Conservation (phyloP, 2,797 vertebrate species). For the Chiloscyllium punctatum region DNA sequence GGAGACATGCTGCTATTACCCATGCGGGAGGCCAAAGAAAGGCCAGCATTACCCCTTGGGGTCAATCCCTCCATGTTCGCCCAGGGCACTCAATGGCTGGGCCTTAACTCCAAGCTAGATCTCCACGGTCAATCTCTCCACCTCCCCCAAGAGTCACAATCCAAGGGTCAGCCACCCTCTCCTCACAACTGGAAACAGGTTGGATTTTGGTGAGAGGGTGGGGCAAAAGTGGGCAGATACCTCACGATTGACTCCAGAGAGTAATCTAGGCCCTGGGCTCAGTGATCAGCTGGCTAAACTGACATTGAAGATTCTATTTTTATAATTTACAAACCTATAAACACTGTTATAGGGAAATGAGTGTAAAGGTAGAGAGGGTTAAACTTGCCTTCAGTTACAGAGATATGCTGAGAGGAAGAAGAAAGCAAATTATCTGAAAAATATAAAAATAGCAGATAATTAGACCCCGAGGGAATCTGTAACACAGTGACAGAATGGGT, state of each 20-base stretch:
- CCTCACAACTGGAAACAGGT: too few relatives aligned
- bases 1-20: too few relatives aligned
- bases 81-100: too few relatives aligned
- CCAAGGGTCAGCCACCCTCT: too few relatives aligned
- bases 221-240: too few relatives aligned
- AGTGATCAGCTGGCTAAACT: slow-evolving; percentile 52
- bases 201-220: too few relatives aligned
- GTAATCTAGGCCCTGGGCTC: slow-evolving; percentile 53
- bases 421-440: slow-evolving; percentile 88
- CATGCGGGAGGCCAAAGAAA: too few relatives aligned
- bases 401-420: slow-evolving; percentile 74
- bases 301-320: slow-evolving; percentile 31
- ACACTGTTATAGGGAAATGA: slow-evolving; percentile 48
- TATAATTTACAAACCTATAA: slow-evolving; percentile 42
- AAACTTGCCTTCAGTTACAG: slow-evolving; percentile 94
- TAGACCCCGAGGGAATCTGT: slow-evolving; percentile 59
- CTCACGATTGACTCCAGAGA: neutral
- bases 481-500: neutral
- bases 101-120: too few relatives aligned
- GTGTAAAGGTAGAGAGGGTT: slow-evolving; percentile 64
- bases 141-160: too few relatives aligned
- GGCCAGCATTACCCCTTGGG: too few relatives aligned
- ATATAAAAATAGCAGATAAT: slow-evolving; percentile 66
- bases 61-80: too few relatives aligned
- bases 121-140: too few relatives aligned